phyloP scores from a whole-genome alignment of 2,797 vertebrate species.

The Crocodylus rhombifer region DNA sequence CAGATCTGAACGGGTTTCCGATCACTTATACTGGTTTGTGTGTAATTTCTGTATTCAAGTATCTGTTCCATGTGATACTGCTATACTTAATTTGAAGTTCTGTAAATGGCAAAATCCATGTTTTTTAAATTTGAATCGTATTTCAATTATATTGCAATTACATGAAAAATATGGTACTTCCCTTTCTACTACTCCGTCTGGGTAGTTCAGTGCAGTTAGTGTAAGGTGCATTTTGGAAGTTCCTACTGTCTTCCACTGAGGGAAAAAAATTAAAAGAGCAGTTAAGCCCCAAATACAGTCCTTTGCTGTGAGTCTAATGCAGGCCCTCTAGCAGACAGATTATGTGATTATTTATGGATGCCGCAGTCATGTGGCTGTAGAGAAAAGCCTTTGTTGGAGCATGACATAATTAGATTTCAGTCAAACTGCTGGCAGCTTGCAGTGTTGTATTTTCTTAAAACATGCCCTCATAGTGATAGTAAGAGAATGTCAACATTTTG shows the following conservation, averaged over 20 bases:
- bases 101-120: not conserved
- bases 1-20: too few species aligned
- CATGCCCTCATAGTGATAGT: not conserved
- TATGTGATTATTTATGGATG: slow-evolving; percentile 74
- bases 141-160: not conserved
- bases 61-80: not conserved
- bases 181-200: not conserved
- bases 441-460: not conserved
- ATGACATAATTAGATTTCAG: slow-evolving; percentile 63
- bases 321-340: slow-evolving; percentile 62
- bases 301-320: not conserved
- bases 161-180: not conserved
- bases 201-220: not conserved
- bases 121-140: not conserved
- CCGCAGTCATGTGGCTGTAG: slow-evolving; percentile 70
- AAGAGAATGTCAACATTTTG: not conserved
- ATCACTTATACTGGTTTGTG: too few species aligned
- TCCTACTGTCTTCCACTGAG: not conserved
- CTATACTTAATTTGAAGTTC: not conserved
- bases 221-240: not conserved
- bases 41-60: too few species aligned
- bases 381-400: slow-evolving; percentile 64
- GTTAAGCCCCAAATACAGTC: not conserved
- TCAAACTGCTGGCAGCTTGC: slow-evolving; percentile 21
- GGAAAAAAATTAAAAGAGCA: not conserved